Evolutionary conservation across 2,888 invertebrate species (phyloP), one percentile per base, ranked within the genome.

Genomic region (Sarcophaga carnaria): DNA sequence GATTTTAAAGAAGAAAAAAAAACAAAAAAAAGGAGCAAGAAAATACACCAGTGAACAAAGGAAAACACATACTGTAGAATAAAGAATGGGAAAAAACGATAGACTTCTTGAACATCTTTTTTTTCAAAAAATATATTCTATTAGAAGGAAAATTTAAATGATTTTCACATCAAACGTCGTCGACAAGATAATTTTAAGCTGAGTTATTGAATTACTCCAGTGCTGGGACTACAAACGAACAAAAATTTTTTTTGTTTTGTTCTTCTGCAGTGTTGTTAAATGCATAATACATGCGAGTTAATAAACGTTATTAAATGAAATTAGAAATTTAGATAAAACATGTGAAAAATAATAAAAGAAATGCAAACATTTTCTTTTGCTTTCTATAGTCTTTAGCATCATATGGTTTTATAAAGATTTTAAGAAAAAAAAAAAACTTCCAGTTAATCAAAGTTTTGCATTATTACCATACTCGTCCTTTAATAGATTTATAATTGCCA

Each of bases 101-200:
- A 77, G 71, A 64, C 11, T 59, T 64, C 64, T 49, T 71, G 37
- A 12, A 66, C 67, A 75, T 20, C 5, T 54, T 54, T 60, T 45
- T 66, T 5, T 22, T 66, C 0, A 10, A 25, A 45, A 71, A 14
- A 54, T 20, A 81, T 75, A 81, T 63, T 75, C 70, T 37, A 62
- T 76, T 70, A 70, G 25, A 45, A 69, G 75, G 17, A 54, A 71
- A 77, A 82, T 70, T 70, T 76, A 76, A 81, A 76, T 22, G 63
- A 64, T 76, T 11, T 71, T 59, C 64, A 60, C 60, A 66, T 82
- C 59, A 64, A 71, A 76, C 59, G 70, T 49, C 2, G 54, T 54
- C 17, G 54, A 14, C 17, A 54, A 59, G 70, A 67, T 67, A 49
- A 76, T 63, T 67, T 76, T n/a, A 64, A 82, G 10, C 25, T 22